Base-by-base conservation (phyloP, 2,888 invertebrate genomes). In the Hypomecis atomaria region DNA sequence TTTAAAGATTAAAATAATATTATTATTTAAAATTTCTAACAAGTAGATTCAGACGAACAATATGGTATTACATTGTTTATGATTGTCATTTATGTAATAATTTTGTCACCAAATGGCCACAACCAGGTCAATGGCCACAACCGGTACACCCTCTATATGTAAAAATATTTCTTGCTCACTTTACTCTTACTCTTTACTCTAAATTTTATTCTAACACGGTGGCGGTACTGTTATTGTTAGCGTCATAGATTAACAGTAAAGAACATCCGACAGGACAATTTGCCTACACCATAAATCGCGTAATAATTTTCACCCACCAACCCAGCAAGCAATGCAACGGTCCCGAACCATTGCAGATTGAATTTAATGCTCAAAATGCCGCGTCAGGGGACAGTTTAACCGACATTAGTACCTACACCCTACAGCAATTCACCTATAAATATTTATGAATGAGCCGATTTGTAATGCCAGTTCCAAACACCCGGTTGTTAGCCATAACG, bases 371-470 rank as follows among this genome's bases (percentile, higher is more conserved):
- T 73, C 78, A 81, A 85, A 86, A 86, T 83, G 79, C 77, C 75
- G 71, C 76, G 79, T 81, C 84, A 82, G 78, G 80, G 72, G 75
- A 87, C 87, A 86, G 85, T 90, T 87, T 87, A 85, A 81, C 81
- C 76, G 78, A 79, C 85, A 85, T 87, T 86, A 88, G 80, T 78
- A 76, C 74, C 80, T 78, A 76, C 74, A 81, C 79, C 87, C 84
- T 76, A 74, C 75, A 78, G 87, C 85, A 77, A 82, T 81, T 80
- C 82, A 76, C 81, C 81, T 83, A 84, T 85, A 85, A 85, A 88
- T 87, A 85, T 87, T 87, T 88, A 87, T 89, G 86, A 83, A 85
- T 84, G 80, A 82, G 81, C 82, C 82, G 83, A 86, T 80, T 76
- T 76, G 78, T 78, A 71, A 63, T 66, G 64, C 70, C 69, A 69